Evolutionary conservation across 2,113 vertebrate genomes (phyloP).

Genomic region (Equus przewalskii): DNA sequence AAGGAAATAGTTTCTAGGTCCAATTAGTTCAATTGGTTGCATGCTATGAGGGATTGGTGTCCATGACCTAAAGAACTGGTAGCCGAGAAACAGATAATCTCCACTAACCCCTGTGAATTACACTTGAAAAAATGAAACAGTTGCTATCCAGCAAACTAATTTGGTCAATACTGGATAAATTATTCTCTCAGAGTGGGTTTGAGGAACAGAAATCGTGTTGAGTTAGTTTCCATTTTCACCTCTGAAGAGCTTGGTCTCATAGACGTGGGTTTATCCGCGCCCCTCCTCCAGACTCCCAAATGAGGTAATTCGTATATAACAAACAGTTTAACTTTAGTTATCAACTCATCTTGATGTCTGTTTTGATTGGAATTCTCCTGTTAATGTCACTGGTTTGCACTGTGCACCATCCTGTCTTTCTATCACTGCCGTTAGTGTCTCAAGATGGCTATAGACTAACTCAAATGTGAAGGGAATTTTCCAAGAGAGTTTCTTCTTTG

Average conservation of each 20-base stretch:
- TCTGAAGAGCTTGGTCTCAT: background rate
- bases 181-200: background rate
- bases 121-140: background rate
- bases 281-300: background rate
- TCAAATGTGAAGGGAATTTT: background rate
- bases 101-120: background rate
- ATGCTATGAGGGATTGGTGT: background rate
- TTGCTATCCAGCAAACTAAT: background rate
- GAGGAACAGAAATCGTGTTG: background rate
- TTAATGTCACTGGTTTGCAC: background rate
- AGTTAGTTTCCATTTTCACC: background rate
- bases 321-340: background rate
- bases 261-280: background rate
- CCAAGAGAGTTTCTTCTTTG: background rate
- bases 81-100: background rate
- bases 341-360: background rate
- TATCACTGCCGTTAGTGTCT: background rate
- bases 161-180: conserved; percentile 14
- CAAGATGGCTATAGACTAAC: background rate
- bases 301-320: background rate
- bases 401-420: background rate
- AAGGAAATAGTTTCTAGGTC: background rate
- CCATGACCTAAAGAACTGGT: conserved; percentile 4
- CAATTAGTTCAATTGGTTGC: conserved; percentile 1
- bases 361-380: background rate